These are phyloP conservation scores for Apamea sordens DNA, from an alignment of 2,888 invertebrate genomes.

Conservation along the genomic window DNA sequence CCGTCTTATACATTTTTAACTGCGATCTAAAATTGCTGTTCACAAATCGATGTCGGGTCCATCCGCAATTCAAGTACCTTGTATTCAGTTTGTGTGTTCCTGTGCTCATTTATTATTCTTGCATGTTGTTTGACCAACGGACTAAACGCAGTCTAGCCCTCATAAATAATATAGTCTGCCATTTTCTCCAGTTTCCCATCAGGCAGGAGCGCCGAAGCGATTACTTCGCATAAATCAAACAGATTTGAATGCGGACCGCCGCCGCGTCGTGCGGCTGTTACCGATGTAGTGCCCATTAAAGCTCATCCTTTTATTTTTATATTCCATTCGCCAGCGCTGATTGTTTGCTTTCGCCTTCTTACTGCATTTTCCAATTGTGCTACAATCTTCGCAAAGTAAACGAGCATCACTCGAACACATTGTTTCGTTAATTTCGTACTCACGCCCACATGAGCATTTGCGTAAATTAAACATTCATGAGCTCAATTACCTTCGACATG, in stretches of 20 bases:
- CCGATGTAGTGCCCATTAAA: constrained; percentile 77
- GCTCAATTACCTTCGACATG: constrained; percentile 56
- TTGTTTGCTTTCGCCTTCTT: constrained; percentile 67
- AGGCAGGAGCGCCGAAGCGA: constrained; percentile 74
- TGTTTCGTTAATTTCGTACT: constrained; percentile 48
- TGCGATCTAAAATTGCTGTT: constrained; percentile 31
- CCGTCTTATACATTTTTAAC: constrained; percentile 44
- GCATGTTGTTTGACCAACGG: constrained; percentile 57
- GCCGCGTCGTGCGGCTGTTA: constrained; percentile 72
- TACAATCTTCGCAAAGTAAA: constrained; percentile 40
- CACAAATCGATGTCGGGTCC: constrained; percentile 16
- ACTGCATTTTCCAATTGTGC: constrained; percentile 53
- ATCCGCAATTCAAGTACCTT: constrained; percentile 33
- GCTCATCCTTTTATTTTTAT: constrained; percentile 68
- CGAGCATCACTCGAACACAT: constrained; percentile 29
- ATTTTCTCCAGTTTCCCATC: constrained; percentile 68
- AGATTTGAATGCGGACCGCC: constrained; percentile 81
- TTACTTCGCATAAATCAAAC: constrained; percentile 83
- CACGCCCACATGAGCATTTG: constrained; percentile 41
- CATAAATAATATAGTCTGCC: constrained; percentile 66
- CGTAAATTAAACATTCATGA: constrained; percentile 60
- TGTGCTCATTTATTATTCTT: constrained; percentile 50
- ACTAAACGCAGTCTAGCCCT: constrained; percentile 57
- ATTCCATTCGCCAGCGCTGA: constrained; percentile 64
- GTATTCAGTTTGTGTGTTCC: constrained; percentile 45